Percentiles rank a stretch among this genome's conserved stretches.
phyloP scores from a whole-genome alignment of 2,888 invertebrate species.

The Apamea monoglypha region DNA sequence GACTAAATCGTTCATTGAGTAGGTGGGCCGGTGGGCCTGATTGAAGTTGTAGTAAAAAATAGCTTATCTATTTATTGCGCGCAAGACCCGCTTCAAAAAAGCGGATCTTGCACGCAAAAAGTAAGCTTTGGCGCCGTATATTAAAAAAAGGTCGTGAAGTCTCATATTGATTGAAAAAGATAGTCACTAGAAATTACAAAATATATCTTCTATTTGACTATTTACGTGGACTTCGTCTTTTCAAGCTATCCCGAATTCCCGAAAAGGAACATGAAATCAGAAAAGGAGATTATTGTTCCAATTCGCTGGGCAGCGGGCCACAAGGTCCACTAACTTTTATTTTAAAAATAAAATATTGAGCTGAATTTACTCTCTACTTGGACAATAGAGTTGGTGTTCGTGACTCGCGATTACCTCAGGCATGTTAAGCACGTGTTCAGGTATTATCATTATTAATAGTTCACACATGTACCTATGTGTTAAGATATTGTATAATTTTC shows the following conservation, averaged over 20 bases:
- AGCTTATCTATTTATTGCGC: background rate
- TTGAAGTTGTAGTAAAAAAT: slow-evolving; percentile 2
- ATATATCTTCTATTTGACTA: background rate
- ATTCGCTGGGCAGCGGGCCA: background rate
- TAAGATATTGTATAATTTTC: slow-evolving; percentile 26
- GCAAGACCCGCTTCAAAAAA: background rate
- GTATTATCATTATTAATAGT: slow-evolving; percentile 37
- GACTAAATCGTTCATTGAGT: slow-evolving; percentile 19
- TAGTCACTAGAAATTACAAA: background rate
- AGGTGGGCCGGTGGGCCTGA: slow-evolving; percentile 21
- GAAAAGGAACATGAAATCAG: background rate
- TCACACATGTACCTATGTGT: slow-evolving; percentile 2
- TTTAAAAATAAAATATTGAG: background rate
- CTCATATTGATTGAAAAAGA: background rate
- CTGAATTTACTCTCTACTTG: background rate
- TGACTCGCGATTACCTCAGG: slow-evolving; percentile 28
- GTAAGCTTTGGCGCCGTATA: background rate
- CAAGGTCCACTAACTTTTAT: background rate
- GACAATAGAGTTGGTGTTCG: slow-evolving; percentile 3
- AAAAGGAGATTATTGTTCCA: background rate
- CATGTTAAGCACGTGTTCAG: slow-evolving; percentile 27
- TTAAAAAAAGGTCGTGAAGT: background rate
- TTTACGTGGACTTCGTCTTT: background rate
- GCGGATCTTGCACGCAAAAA: background rate
- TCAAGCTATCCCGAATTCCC: background rate